Percentiles rank a stretch among this genome's conserved stretches.
Conservation (phyloP, 2,888 invertebrate genomes). For the Eledona agricola region DNA sequence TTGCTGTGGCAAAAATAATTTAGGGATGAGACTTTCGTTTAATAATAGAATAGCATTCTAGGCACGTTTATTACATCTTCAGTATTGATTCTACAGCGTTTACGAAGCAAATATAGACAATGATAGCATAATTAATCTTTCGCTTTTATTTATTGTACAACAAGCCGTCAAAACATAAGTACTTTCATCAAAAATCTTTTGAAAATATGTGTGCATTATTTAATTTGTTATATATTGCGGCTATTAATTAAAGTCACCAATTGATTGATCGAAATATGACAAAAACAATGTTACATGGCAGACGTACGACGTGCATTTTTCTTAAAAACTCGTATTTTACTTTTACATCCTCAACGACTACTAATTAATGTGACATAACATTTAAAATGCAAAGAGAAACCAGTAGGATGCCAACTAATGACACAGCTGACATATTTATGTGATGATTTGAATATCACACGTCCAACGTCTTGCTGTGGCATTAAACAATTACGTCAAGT, state of each 20-base stretch:
- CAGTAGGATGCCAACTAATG: slow-evolving; percentile 39
- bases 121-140: slow-evolving; percentile 36
- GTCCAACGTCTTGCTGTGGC: slow-evolving; percentile 27
- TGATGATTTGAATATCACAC: slow-evolving; percentile 41
- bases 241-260: slow-evolving; percentile 34
- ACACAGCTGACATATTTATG: slow-evolving; percentile 40
- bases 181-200: slow-evolving; percentile 29
- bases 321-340: slow-evolving; percentile 4
- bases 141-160: slow-evolving; percentile 30
- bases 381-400: slow-evolving; percentile 40
- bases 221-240: slow-evolving; percentile 31
- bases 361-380: slow-evolving; percentile 38
- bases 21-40: too few relatives aligned
- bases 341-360: slow-evolving; percentile 19
- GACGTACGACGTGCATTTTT: slow-evolving; percentile 4
- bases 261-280: slow-evolving; percentile 33
- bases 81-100: slow-evolving; percentile 29
- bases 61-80: slow-evolving; percentile 26
- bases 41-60: slow-evolving; percentile 17
- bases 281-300: slow-evolving; percentile 20
- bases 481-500: slow-evolving; percentile 14
- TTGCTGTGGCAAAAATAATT: too few relatives aligned
- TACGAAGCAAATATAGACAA: slow-evolving; percentile 33
- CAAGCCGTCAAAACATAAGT: slow-evolving; percentile 36
- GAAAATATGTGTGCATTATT: slow-evolving; percentile 28